Evolutionary conservation across 2,113 vertebrate species (phyloP), one percentile per base, ranked within the genome.

Genomic region (Crocuta crocuta): DNA sequence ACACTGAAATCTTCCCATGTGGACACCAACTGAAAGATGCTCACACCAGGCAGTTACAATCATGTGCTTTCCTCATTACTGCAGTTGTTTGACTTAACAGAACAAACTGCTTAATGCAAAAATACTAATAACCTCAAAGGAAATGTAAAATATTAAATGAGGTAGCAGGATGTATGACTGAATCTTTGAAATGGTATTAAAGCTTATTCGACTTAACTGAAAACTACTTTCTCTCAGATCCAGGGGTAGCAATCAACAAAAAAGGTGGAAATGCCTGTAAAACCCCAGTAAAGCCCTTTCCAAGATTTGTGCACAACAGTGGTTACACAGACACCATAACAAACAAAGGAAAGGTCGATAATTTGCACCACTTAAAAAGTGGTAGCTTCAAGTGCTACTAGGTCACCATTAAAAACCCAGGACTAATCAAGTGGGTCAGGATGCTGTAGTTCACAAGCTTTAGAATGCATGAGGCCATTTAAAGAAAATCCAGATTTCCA

Each of bases 101-200:
- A 89, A 39, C 39, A 39, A 39, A 88, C 19, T 80, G 39, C 11
- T 87, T 21, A 79, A 39, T 33, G 2, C 24, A 84, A 91, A 91
- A 95, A 91, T 10, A 94, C 9, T 76, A 95, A 81, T n/a, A 83
- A 81, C 63, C 11, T 83, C 81, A 94, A 94, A 93, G 50, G 15
- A 97, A 90, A 43, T 82, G 35, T 91, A 97, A 89, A 98, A 78
- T 94, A 85, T 12, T 88, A 89, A 53, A 8, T 1, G 6, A 84
- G 26, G 68, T 6, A 76, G 16, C 21, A 53, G 26, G 11, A 35
- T 70, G 2, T 43, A 63, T 24, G 79, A 94, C 65, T 43, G 89
- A 87, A 61, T 82, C 28, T 61, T 48, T 45, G 68, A 19, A 63
- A 89, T 2, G 65, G 23, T n/a, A 71, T 26, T 83, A 93, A 92